phyloP scores from a whole-genome alignment of 1,140 invertebrate species.

The Atopsyche davidsoni region DNA sequence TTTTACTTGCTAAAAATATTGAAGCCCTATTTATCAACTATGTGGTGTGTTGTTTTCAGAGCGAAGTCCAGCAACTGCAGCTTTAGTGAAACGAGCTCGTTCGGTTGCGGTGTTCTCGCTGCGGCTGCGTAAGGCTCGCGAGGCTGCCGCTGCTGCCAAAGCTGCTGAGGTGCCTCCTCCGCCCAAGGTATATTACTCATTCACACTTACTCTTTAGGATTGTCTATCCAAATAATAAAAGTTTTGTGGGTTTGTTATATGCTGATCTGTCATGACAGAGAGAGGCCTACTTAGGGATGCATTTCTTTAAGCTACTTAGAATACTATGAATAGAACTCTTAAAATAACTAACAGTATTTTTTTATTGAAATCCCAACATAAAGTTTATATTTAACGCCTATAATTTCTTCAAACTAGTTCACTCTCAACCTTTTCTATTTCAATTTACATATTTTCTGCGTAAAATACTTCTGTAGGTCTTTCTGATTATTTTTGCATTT shows the following conservation, averaged over 20 bases:
- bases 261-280: slow-evolving; percentile 26
- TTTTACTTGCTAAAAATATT: too few species aligned
- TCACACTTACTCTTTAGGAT: not conserved
- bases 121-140: slow-evolving; percentile 67
- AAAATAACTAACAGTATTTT: too few species aligned
- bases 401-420: too few species aligned
- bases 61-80: slow-evolving; percentile 65
- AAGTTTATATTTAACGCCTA: too few species aligned
- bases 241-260: not conserved
- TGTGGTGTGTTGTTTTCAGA: slow-evolving; percentile 28
- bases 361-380: too few species aligned
- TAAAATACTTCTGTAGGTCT: not conserved
- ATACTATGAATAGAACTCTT: too few species aligned
- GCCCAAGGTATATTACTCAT: slow-evolving; percentile 16
- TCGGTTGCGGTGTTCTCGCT: slow-evolving; percentile 78
- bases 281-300: slow-evolving; percentile 39
- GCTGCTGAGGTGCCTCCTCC: slow-evolving; percentile 35
- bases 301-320: too few species aligned
- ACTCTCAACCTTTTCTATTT: too few species aligned
- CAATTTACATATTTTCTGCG: too few species aligned
- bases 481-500: slow-evolving; percentile 29
- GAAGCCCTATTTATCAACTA: too few species aligned
- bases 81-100: slow-evolving; percentile 70
- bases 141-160: slow-evolving; percentile 62
- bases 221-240: not conserved